These are phyloP conservation scores for Lagorchestes hirsutus DNA, from an alignment of 2,797 vertebrate species.

Conservation along the genomic window DNA sequence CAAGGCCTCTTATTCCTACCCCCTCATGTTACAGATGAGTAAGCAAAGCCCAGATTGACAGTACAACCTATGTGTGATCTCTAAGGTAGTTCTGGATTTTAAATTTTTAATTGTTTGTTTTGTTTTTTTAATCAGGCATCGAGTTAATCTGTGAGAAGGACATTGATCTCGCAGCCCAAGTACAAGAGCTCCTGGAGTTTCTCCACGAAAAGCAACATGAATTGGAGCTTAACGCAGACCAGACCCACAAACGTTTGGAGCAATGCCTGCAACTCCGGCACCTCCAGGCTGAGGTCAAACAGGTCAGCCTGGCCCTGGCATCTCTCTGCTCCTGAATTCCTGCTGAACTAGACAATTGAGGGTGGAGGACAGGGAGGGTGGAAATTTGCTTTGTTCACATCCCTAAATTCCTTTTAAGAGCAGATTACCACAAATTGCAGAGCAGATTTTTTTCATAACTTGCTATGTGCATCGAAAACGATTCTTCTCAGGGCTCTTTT, in stretches of 20 bases:
- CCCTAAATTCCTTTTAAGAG: neutral
- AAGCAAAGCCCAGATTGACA: neutral
- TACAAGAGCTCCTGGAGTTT: slow-evolving; percentile 98
- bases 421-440: neutral
- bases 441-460: neutral
- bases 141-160: slow-evolving; percentile 98
- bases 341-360: neutral
- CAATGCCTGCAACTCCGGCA: slow-evolving; percentile 97
- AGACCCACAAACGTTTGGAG: slow-evolving; percentile 94
- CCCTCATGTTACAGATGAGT: too few relatives aligned
- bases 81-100: slow-evolving; percentile 26
- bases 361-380: neutral
- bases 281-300: slow-evolving; percentile 97
- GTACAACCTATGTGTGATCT: neutral
- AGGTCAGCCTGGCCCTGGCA: slow-evolving; percentile 87
- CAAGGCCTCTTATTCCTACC: neutral
- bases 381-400: neutral
- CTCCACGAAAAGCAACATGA: slow-evolving; percentile 98
- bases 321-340: neutral
- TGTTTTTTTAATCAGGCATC: slow-evolving; percentile 88
- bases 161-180: slow-evolving; percentile 96
- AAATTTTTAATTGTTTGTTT: slow-evolving; percentile 65
- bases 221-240: slow-evolving; percentile 94
- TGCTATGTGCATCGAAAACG: neutral
- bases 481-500: neutral